A percentile compares a stretch with the other conserved stretches of the same genome.
phyloP scores from a whole-genome alignment of 2,888 invertebrate genomes.

The Tolmerus cingulatus region DNA sequence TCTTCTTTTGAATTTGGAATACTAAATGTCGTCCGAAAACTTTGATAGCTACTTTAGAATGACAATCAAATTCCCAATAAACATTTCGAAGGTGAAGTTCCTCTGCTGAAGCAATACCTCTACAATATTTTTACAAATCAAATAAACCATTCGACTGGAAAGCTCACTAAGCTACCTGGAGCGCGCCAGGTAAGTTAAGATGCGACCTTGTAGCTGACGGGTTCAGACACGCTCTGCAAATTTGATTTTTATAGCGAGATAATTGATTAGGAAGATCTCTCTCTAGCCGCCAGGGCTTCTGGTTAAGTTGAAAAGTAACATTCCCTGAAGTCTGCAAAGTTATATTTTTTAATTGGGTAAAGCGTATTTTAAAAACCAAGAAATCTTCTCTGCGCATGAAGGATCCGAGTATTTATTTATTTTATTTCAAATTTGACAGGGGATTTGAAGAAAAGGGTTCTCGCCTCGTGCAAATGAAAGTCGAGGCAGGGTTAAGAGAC shows the following conservation, averaged over 20 bases:
- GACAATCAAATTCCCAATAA: neutral
- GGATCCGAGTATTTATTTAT: neutral
- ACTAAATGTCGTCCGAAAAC: neutral
- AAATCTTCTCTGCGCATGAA: neutral
- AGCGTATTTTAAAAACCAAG: neutral
- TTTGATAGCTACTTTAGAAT: neutral
- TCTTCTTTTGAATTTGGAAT: neutral
- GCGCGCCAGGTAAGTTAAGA: neutral
- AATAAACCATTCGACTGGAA: neutral
- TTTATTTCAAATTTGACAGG: neutral
- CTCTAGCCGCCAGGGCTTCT: neutral
- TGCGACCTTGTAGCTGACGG: neutral
- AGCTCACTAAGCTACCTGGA: neutral
- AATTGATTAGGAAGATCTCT: neutral
- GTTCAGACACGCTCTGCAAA: neutral
- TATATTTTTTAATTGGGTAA: neutral
- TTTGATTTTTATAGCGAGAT: neutral
- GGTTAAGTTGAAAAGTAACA: neutral
- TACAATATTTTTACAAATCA: neutral
- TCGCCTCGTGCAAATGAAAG: neutral
- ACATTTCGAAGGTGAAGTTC: neutral
- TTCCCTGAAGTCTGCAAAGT: neutral
- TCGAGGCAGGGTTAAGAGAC: neutral
- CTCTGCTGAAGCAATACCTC: neutral
- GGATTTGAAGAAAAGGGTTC: neutral